phyloP scores from a whole-genome alignment of 2,113 vertebrate genomes.

The Corythaeola cristata region DNA sequence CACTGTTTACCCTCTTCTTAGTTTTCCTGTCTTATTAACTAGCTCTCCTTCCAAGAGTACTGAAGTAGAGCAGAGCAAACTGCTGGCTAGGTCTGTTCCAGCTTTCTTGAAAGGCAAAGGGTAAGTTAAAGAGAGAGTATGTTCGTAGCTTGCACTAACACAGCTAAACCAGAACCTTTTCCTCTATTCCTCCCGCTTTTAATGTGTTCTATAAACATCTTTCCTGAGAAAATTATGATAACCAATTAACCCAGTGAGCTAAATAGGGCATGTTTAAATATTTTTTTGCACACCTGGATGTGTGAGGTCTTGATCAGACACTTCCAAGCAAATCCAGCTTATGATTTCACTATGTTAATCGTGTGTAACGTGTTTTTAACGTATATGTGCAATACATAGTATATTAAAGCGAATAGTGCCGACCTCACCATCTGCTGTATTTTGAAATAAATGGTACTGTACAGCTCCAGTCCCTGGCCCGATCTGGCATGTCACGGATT shows the following conservation, averaged over 20 bases:
- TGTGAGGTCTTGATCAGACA: neutral
- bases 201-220: neutral
- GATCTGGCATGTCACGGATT: neutral
- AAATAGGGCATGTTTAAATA: neutral
- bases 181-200: neutral
- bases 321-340: constrained; percentile 16
- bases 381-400: neutral
- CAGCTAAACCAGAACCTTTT: constrained; percentile 60
- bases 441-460: neutral
- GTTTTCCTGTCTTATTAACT: constrained; percentile 83
- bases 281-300: neutral
- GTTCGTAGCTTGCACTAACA: constrained; percentile 62
- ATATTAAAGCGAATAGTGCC: neutral
- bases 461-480: neutral
- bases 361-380: neutral
- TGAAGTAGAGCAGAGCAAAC: constrained; percentile 87
- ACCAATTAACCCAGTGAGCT: constrained; percentile 55
- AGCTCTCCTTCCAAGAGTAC: constrained; percentile 86
- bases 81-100: constrained; percentile 86
- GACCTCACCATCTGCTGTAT: neutral
- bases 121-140: constrained; percentile 85
- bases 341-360: neutral
- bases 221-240: constrained; percentile 28
- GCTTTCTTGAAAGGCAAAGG: constrained; percentile 94
- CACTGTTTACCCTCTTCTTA: constrained; percentile 75